Evolutionary conservation across 2,113 vertebrate genomes (phyloP).

Genomic region (Gobius niger): DNA sequence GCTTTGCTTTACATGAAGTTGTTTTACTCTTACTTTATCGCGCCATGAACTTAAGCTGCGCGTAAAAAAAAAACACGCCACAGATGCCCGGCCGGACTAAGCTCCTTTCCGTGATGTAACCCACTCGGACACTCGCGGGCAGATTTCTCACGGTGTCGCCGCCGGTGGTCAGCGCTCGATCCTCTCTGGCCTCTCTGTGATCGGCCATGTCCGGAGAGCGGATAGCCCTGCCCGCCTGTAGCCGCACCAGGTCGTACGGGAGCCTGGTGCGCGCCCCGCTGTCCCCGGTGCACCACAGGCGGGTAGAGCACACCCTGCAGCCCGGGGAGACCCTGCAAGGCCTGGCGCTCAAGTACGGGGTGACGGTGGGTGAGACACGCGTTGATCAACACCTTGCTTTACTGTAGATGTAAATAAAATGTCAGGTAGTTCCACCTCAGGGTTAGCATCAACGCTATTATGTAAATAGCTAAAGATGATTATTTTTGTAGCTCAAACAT

Average conservation of each 20-base stretch:
- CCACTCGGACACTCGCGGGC: background rate
- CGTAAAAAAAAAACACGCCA: background rate
- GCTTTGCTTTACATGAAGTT: too few species aligned
- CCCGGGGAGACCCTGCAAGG: conserved; percentile 88
- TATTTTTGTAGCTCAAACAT: too few species aligned
- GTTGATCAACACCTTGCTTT: background rate
- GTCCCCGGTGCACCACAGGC: conserved; percentile 74
- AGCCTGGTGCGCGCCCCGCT: conserved; percentile 79
- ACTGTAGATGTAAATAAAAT: too few species aligned
- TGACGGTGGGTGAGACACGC: conserved; percentile 68
- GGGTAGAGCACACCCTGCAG: conserved; percentile 79
- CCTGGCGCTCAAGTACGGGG: conserved; percentile 89
- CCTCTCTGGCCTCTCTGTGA: too few species aligned
- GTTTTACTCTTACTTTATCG: too few species aligned
- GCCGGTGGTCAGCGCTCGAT: background rate
- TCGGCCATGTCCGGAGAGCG: conserved; percentile 65
- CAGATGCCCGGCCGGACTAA: background rate
- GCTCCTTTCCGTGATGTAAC: background rate
- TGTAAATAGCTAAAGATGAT: too few species aligned
- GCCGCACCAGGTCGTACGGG: conserved; percentile 81
- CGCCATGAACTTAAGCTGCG: too few species aligned
- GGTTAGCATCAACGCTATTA: background rate
- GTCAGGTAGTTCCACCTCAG: background rate
- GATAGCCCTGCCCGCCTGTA: conserved; percentile 24
- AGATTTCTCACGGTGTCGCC: background rate